Evolutionary conservation across 1,140 invertebrate species (phyloP), one percentile per base, ranked within the genome.

Genomic region (Drosophila kanapiae): DNA sequence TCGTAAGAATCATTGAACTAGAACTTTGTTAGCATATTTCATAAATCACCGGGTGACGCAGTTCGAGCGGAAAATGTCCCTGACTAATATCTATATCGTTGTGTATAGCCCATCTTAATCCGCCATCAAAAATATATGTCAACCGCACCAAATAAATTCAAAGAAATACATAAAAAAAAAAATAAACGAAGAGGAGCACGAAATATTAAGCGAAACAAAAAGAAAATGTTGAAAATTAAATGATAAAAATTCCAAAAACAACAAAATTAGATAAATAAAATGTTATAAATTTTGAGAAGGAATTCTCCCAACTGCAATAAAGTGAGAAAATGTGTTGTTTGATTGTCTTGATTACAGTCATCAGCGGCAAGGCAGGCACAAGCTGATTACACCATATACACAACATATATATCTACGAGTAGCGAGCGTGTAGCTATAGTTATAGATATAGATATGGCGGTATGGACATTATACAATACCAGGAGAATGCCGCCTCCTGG

Each of bases 341-440:
- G 76, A 87, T 87, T 87, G 77, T 84, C 84, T 87, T 87, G 83
- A 87, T 87, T 87, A 80, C 68, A 87, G 71, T 70, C 82, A 81
- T 75, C 76, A 80, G 54, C 48, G 29, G 43, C 16, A 35, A 35
- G 33, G 33, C 18, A 75, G 42, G 38, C 35, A 63, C 58, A 80
- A 45, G 67, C 33, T 70, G 67, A 72, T 72, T 72, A 72, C 67
- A 72, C 23, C 59, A 65, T 61, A 69, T 31, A 54, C 9, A 45
- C 29, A 27, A 27, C 45, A 58, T 10, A 27, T 4, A 48, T 29
- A 40, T 6, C 31, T 47, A 13, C 35, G n/a, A 16, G 18, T 27
- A 35, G 23, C 43, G 37, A 53, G 40, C 7, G 45, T 49, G 56
- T 54, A 49, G n/a, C 37, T 71, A 71, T 58, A 43, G 27, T 42